Conservation (phyloP, 1,140 invertebrate genomes). For the Bombus superbus region DNA sequence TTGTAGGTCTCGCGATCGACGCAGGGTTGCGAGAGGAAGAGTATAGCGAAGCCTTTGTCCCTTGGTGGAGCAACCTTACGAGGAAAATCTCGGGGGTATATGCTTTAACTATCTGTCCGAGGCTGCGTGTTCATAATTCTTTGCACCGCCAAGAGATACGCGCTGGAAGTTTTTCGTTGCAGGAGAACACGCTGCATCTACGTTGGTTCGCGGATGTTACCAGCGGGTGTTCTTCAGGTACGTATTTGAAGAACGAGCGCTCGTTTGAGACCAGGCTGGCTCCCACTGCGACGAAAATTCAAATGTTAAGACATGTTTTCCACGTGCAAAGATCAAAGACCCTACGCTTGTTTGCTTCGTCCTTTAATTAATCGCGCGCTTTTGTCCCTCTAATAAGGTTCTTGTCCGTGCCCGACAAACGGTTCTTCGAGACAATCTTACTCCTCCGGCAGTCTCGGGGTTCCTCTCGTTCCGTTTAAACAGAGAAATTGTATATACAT, state of each 20-base stretch:
- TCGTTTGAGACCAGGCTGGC: conserved; percentile 49
- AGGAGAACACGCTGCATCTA: conserved; percentile 43
- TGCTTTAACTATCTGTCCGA: conserved; percentile 42
- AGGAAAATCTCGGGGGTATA: conserved; percentile 22
- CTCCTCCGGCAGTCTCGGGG: background rate
- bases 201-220: conserved; percentile 53
- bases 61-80: background rate
- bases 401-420: background rate
- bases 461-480: background rate
- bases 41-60: background rate
- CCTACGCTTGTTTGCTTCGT: conserved; percentile 18
- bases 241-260: conserved; percentile 58
- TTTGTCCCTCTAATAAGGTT: conserved; percentile 32
- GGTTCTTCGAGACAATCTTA: background rate
- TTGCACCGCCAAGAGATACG: conserved; percentile 39
- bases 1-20: background rate
- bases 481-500: background rate
- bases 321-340: conserved; percentile 51
- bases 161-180: conserved; percentile 47
- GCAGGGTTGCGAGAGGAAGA: no score
- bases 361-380: conserved; percentile 56
- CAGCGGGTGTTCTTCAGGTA: conserved; percentile 57
- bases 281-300: conserved; percentile 62
- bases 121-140: conserved; percentile 50
- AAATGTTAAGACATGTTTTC: conserved; percentile 49